These are phyloP conservation scores for Steinernema hermaphroditum DNA, from an alignment of 2,888 invertebrate genomes.

Conservation along the genomic window DNA sequence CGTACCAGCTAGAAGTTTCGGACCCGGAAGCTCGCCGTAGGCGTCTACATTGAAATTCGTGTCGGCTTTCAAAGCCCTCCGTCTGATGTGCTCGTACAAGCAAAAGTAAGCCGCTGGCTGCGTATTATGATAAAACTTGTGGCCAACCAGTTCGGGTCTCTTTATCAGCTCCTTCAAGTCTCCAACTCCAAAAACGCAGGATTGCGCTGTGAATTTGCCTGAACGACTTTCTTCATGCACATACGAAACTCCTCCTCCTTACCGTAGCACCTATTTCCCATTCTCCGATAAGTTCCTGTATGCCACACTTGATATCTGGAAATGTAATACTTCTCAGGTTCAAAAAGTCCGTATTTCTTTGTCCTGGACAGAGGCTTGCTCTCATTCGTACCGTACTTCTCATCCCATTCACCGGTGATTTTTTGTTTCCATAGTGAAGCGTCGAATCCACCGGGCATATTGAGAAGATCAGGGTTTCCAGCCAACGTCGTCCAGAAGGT, in stretches of 20 bases:
- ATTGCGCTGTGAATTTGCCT: constrained; percentile 19
- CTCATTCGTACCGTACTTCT: neutral
- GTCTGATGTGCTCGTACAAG: constrained; percentile 11
- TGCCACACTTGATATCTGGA: constrained; percentile 34
- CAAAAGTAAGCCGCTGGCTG: constrained; percentile 19
- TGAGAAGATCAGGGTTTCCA: constrained; percentile 22
- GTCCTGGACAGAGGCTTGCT: neutral
- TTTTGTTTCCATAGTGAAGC: neutral
- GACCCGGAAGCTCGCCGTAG: constrained; percentile 28
- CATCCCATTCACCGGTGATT: constrained; percentile 3
- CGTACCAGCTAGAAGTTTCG: constrained; percentile 24
- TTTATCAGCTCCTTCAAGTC: neutral
- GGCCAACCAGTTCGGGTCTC: neutral
- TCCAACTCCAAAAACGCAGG: constrained; percentile 16
- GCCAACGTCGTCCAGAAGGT: constrained; percentile 25
- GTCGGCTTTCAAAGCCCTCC: constrained; percentile 19
- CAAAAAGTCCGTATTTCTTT: neutral
- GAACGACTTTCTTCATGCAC: too few species aligned
- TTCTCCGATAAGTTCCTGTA: neutral
- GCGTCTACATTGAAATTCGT: constrained; percentile 10
- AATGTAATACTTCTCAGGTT: constrained; percentile 34
- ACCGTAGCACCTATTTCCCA: constrained; percentile 18
- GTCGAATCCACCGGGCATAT: constrained; percentile 30
- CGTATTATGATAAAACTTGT: constrained; percentile 2
- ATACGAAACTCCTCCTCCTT: neutral